Evolutionary conservation across 92 coral and sea anemone species (phyloP), one percentile per base, ranked within the genome.

Genomic region (Parazoanthus darwini): DNA sequence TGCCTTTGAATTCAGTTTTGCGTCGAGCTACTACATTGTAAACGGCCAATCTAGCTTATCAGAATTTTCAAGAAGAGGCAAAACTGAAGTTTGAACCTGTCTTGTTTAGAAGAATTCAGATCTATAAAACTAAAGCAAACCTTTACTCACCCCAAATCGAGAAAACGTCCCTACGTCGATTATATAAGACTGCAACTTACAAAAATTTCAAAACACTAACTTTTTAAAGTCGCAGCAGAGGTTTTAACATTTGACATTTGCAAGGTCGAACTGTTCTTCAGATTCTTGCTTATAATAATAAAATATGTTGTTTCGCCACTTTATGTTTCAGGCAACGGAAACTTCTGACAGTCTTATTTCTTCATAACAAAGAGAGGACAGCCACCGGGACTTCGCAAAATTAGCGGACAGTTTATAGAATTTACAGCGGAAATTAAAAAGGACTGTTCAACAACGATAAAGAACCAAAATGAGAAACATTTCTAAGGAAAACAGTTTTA

Each of bases 301-400:
- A 4, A 63, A 3, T 63, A 63, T 63, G 22, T 73, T 73, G 74
- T 70, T 70, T 75, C 54, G 8, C 43, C 11, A 14, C 70, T 42
- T 77, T 77, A 20, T 77, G 33, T 77, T 38, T 16, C 33, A 73
- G 80, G 58, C 35, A 50, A 79, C 82, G 82, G 82, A 79, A 79
- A 79, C n/a, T 46, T 20, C 65, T 7, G 82, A 79, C 82, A 33
- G 15, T 50, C 50, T 29, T 25, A 14, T 79, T 79, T 33, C 29
- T 25, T 46, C 26, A 48, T 50, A n/a, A 48, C 82, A 79, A 50
- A 26, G 63, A 22, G 4, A 15, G 20, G 82, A 50, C 82, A 50
- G 82, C 82, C 67, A 79, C 66, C 20, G 82, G 82, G 82, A 79
- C 50, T 44, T 77, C n/a, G 82, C 67, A 44, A 78, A 46, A 26